Conservation (phyloP, 2,113 vertebrate genomes). For the Kryptolebias marmoratus region DNA sequence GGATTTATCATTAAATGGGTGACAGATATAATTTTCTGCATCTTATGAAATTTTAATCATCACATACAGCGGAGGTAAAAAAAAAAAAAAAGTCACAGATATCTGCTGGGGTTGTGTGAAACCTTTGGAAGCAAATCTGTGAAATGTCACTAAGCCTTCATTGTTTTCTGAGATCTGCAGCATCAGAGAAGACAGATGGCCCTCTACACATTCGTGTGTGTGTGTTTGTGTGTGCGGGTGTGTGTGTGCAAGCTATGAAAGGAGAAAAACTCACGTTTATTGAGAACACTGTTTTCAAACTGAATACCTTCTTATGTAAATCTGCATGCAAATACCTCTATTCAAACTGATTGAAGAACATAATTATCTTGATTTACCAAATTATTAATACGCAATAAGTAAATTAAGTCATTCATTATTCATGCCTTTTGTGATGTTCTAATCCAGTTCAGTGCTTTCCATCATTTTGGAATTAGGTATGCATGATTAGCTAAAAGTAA, state of each 20-base stretch:
- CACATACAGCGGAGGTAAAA: neutral
- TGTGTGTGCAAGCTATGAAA: slow-evolving; percentile 19
- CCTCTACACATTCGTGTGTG: slow-evolving; percentile 53
- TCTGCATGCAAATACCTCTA: slow-evolving; percentile 1
- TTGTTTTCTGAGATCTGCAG: slow-evolving; percentile 66
- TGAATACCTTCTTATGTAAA: slow-evolving; percentile 11
- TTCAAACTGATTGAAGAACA: slow-evolving; percentile 5
- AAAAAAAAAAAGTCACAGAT: slow-evolving; percentile 9
- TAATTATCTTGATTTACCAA: slow-evolving; percentile 13
- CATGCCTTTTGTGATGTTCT: slow-evolving; percentile 56
- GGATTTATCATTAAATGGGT: slow-evolving; percentile 46
- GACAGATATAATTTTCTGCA: slow-evolving; percentile 45
- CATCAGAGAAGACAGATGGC: slow-evolving; percentile 76
- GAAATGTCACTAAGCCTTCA: slow-evolving; percentile 61
- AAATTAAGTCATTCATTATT: slow-evolving; percentile 67
- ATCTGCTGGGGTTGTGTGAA: slow-evolving; percentile 17
- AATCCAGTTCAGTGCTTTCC: slow-evolving; percentile 58
- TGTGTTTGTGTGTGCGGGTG: slow-evolving; percentile 27
- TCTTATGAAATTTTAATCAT: slow-evolving; percentile 32
- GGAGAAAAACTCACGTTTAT: slow-evolving; percentile 28
- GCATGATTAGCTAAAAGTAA: slow-evolving; percentile 66
- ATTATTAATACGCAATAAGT: slow-evolving; percentile 47
- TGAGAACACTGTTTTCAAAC: slow-evolving; percentile 28
- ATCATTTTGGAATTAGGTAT: slow-evolving; percentile 70
- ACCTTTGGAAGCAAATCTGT: slow-evolving; percentile 51